A percentile compares a stretch with the other conserved stretches of the same genome.
These are phyloP conservation scores for Blera fallax DNA, from an alignment of 2,888 invertebrate species.

Conservation along the genomic window DNA sequence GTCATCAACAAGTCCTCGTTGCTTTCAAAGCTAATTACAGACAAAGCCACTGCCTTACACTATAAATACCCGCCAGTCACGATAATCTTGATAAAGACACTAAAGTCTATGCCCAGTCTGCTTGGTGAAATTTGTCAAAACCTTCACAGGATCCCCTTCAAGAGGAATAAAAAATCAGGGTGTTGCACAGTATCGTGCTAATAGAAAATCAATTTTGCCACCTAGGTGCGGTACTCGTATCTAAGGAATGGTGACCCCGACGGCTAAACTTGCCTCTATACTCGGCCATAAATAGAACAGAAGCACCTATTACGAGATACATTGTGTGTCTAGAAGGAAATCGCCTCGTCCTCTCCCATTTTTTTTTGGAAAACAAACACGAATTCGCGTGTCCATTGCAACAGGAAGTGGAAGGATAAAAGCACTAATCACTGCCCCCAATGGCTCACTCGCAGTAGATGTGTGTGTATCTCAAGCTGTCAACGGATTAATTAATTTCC, in stretches of 20 bases:
- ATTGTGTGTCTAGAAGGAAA: neutral
- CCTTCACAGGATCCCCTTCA: no score
- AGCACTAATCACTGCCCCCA: constrained; percentile 1
- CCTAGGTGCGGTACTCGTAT: neutral
- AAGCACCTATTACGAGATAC: no score
- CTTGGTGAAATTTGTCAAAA: no score
- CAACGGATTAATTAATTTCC: constrained; percentile 12
- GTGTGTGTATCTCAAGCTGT: neutral
- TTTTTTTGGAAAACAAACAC: no score
- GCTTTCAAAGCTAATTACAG: no score
- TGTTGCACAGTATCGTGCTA: neutral
- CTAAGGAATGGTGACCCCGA: neutral
- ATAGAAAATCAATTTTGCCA: neutral
- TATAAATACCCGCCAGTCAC: no score
- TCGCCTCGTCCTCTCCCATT: neutral
- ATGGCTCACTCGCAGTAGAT: neutral
- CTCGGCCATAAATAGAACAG: neutral
- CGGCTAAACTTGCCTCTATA: neutral
- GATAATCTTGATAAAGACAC: no score
- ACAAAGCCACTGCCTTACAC: no score
- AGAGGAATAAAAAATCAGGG: neutral
- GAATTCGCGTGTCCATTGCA: constrained; percentile 9
- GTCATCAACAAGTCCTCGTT: no score
- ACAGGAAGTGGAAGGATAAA: neutral
- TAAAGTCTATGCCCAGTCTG: no score